A percentile compares a stretch with the other conserved stretches of the same genome.
These are phyloP conservation scores for Peromyscus eremicus DNA, from an alignment of 2,797 vertebrate genomes.

Conservation along the genomic window DNA sequence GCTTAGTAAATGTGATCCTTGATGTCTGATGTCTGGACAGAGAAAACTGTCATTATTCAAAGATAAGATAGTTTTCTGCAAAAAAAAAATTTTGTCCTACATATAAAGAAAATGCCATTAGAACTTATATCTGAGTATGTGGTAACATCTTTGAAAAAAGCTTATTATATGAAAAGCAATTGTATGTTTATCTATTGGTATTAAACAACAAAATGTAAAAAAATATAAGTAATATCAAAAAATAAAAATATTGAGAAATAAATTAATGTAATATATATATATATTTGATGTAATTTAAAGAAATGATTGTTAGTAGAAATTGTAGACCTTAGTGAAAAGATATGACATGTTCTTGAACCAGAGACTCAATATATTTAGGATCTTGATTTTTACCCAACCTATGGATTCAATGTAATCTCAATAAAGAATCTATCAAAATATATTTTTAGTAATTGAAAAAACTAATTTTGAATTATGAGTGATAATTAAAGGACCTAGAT, in stretches of 20 bases:
- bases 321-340: neutral
- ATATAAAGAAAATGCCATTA: neutral
- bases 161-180: neutral
- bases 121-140: neutral
- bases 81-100: conserved; percentile 28
- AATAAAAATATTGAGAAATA: conserved; percentile 36
- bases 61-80: neutral
- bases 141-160: neutral
- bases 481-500: neutral
- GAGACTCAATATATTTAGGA: neutral
- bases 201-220: neutral
- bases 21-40: neutral
- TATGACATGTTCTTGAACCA: neutral
- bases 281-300: neutral
- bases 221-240: conserved; percentile 14
- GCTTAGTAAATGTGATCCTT: neutral
- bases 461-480: neutral
- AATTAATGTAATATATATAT: neutral
- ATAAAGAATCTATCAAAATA: neutral
- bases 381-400: neutral
- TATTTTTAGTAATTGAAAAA: neutral
- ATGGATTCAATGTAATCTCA: neutral
- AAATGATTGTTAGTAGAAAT: neutral
- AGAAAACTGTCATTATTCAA: conserved; percentile 8
- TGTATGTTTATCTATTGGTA: neutral